Percentiles rank a stretch among this genome's conserved stretches.
These are phyloP conservation scores for Volucella bombylans DNA, from an alignment of 2,888 invertebrate species.

Conservation along the genomic window DNA sequence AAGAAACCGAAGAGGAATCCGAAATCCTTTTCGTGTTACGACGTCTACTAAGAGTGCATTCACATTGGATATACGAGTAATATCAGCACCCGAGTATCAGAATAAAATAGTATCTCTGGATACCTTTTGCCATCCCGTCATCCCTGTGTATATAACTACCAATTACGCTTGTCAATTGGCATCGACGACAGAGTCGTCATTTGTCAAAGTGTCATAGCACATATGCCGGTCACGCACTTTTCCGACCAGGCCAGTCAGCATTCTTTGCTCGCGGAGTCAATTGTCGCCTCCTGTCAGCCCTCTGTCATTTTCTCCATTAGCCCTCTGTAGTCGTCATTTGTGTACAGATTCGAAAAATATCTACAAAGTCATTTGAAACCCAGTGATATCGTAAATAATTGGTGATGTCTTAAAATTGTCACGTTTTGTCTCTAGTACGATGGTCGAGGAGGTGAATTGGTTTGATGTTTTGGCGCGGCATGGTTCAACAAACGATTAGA, in stretches of 20 bases:
- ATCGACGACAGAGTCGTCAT: conserved; percentile 71
- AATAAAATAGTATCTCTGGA: not conserved
- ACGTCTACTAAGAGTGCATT: conserved; percentile 63
- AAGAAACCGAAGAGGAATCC: not conserved
- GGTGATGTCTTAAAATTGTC: conserved; percentile 71
- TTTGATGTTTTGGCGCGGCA: conserved; percentile 36
- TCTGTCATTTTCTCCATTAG: not conserved
- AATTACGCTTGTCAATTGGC: conserved; percentile 70
- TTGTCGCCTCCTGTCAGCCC: not conserved
- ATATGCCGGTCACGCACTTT: conserved; percentile 70
- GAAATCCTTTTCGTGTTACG: conserved; percentile 51
- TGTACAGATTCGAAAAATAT: conserved; percentile 23
- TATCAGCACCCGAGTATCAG: conserved; percentile 15
- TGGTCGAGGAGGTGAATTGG: conserved; percentile 21
- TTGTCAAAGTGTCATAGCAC: conserved; percentile 56
- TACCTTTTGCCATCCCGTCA: not conserved
- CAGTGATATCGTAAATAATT: conserved; percentile 71
- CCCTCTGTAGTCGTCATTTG: not conserved
- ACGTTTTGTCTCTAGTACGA: conserved; percentile 52
- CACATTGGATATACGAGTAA: conserved; percentile 43
- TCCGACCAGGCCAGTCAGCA: conserved; percentile 31
- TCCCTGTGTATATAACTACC: conserved; percentile 40
- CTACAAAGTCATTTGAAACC: conserved; percentile 55
- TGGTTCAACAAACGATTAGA: conserved; percentile 70
- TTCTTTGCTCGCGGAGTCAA: not conserved